Evolutionary conservation across 2,888 invertebrate genomes (phyloP), one percentile per base, ranked within the genome.

Genomic region (Scaptodrosophila latifasciaeformis): DNA sequence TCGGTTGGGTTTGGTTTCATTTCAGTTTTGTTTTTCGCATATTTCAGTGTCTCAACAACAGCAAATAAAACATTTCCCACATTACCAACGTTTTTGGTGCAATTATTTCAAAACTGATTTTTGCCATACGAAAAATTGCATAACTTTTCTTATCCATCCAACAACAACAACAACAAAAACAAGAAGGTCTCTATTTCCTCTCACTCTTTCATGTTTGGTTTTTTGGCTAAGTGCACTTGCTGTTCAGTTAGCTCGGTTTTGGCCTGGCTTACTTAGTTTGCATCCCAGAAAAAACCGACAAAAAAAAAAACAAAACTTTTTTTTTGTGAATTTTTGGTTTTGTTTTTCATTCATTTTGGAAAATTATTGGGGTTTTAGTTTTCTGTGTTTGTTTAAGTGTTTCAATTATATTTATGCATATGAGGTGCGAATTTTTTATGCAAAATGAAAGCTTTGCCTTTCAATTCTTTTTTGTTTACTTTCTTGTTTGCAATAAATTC

Each of bases 81-180:
- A 43, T 50, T 50, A 45, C 59, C 49, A 57, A 34, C 48, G 31
- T 48, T n/a, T 31, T 35, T 46, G 46, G 49, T 39, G 49, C 59
- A 60, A 60, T 60, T 62, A 60, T 60, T 62, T 60, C 49, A 47
- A 60, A 60, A 62, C 52, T 54, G 49, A 62, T 49, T 60, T 55
- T 53, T 49, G 40, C 30, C 45, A 49, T 34, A 49, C 15, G 62
- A 59, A 61, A 59, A 61, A 62, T 54, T 60, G 45, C 62, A 60
- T 43, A 62, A 62, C 56, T 62, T 47, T 49, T 27, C 9, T 27
- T n/a, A n/a, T n/a, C n/a, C n/a, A n/a, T n/a, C n/a, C n/a, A n/a
- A n/a, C n/a, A n/a, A n/a, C n/a, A n/a, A n/a, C n/a, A n/a, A n/a
- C n/a, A n/a, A n/a, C n/a, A n/a, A n/a, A n/a, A n/a, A n/a, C n/a